Percentiles rank a stretch among this genome's conserved stretches.
Conservation (phyloP, 2,888 invertebrate species). For the Dolichopus griseipennis region DNA sequence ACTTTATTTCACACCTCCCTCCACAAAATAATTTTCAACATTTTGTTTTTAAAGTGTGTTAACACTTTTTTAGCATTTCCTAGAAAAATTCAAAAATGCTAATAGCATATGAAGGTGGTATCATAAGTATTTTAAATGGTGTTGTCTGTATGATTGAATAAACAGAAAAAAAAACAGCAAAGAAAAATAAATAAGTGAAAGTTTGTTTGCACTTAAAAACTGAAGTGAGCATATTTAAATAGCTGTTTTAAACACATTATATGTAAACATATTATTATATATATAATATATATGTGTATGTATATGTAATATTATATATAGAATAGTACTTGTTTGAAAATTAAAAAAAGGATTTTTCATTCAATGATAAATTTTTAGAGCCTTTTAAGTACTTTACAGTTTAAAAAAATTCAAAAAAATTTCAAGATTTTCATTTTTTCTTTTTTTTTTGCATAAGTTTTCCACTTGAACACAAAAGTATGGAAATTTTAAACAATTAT, state of each 20-base stretch:
- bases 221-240: neutral
- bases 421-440: neutral
- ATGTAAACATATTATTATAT: neutral
- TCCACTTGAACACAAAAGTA: no score
- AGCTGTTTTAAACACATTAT: neutral
- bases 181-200: neutral
- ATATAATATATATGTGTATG: neutral
- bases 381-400: neutral
- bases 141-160: no score
- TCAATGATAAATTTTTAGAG: conserved; percentile 2
- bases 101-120: no score
- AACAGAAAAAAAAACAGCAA: no score
- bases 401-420: neutral
- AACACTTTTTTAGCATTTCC: no score
- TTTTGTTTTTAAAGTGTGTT: no score
- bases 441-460: neutral
- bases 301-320: neutral
- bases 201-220: conserved; percentile 1
- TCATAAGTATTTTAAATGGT: no score
- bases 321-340: neutral
- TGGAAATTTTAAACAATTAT: neutral
- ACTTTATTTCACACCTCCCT: no score
- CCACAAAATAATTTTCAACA: no score
- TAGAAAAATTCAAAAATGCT: no score
- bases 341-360: neutral